Percentiles rank a stretch among this genome's conserved stretches.
Evolutionary conservation across 2,113 vertebrate species (phyloP).

Genomic region (Gavia stellata): DNA sequence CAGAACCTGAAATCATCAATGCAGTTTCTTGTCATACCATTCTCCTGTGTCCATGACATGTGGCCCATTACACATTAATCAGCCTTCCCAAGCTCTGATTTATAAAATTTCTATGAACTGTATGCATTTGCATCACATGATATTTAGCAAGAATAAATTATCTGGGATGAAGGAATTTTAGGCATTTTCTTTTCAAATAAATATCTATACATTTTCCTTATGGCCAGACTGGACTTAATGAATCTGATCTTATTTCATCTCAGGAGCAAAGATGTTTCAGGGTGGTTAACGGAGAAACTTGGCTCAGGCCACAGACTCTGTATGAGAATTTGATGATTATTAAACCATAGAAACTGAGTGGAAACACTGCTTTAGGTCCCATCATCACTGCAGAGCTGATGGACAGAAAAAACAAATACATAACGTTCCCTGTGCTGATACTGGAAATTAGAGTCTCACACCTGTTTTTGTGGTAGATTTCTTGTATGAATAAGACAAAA

Average conservation of each 20-base stretch:
- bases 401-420: neutral
- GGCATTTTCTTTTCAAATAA: neutral
- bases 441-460: neutral
- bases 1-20: neutral
- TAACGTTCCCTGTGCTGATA: neutral
- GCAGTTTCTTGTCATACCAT: neutral
- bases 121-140: neutral
- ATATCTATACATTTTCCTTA: neutral
- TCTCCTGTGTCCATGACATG: neutral
- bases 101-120: neutral
- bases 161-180: neutral
- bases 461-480: neutral
- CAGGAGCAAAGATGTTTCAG: neutral
- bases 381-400: neutral
- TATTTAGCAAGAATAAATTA: neutral
- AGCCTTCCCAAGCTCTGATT: neutral
- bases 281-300: neutral
- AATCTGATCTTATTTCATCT: slow-evolving; percentile 2
- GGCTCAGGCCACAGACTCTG: neutral
- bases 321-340: slow-evolving; percentile 3
- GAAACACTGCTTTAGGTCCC: neutral
- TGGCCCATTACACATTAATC: neutral
- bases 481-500: neutral
- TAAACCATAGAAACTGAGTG: slow-evolving; percentile 4
- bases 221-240: neutral